phyloP scores from a whole-genome alignment of 1,140 invertebrate genomes.

The Sipha flava region DNA sequence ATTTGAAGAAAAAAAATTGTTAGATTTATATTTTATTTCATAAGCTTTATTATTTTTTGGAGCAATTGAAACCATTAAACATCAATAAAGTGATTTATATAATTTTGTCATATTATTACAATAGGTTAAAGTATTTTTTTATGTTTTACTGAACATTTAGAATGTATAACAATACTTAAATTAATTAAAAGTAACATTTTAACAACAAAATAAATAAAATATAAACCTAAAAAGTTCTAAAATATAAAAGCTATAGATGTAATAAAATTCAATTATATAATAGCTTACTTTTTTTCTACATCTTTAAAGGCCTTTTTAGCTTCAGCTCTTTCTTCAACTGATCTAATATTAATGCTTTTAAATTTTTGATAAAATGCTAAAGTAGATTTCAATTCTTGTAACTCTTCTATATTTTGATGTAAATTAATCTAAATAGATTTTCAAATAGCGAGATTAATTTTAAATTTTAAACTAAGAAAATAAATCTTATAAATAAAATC shows the following conservation, averaged over 20 bases:
- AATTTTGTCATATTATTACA: too few relatives aligned
- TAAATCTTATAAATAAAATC: neutral
- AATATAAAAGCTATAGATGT: neutral
- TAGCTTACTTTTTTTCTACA: conserved; percentile 11
- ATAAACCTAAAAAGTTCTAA: neutral
- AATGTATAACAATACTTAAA: too few relatives aligned
- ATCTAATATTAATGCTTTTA: neutral
- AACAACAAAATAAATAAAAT: too few relatives aligned
- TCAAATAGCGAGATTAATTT: neutral
- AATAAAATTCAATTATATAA: neutral
- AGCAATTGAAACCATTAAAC: too few relatives aligned
- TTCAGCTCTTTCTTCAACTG: conserved; percentile 21
- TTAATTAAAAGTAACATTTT: too few relatives aligned
- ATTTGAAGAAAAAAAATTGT: too few relatives aligned
- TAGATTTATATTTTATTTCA: too few relatives aligned
- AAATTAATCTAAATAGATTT: conserved; percentile 7
- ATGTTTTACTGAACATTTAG: too few relatives aligned
- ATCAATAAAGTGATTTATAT: too few relatives aligned
- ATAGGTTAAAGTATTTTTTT: too few relatives aligned
- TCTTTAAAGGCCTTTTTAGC: conserved; percentile 22
- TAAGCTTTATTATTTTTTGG: too few relatives aligned
- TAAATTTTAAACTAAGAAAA: neutral
- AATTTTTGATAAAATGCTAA: neutral
- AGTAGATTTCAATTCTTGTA: conserved; percentile 1
- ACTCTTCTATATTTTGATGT: neutral